These are phyloP conservation scores for Cacatua alba DNA, from an alignment of 2,113 vertebrate species.

Conservation along the genomic window DNA sequence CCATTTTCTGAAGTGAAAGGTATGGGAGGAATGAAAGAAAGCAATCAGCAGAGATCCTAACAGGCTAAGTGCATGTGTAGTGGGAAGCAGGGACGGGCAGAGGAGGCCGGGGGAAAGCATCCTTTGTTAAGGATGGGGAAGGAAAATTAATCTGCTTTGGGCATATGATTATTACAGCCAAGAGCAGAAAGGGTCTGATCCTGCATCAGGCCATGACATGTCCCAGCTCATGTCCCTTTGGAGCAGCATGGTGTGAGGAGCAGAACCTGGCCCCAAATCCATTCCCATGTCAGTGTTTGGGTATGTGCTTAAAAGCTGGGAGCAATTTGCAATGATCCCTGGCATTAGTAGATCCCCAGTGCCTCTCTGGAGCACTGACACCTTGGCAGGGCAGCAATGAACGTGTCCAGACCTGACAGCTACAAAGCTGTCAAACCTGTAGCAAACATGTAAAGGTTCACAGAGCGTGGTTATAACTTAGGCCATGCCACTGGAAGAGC, in stretches of 20 bases:
- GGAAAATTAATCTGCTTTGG: constrained; percentile 10
- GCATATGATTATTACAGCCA: not conserved
- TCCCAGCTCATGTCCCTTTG: not conserved
- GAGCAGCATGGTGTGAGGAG: not conserved
- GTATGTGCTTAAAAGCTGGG: not conserved
- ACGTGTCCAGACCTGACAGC: accelerated
- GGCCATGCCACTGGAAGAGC: not conserved
- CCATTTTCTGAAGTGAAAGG: constrained; percentile 89
- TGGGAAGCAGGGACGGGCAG: not conserved
- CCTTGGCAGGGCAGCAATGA: not conserved
- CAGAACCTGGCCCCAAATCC: not conserved
- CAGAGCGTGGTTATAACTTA: not conserved
- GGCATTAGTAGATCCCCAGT: not conserved
- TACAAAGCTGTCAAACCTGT: not conserved
- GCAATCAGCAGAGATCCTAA: constrained; percentile 83
- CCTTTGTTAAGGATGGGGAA: constrained; percentile 34
- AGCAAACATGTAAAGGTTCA: not conserved
- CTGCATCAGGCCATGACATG: accelerated
- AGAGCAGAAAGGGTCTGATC: not conserved
- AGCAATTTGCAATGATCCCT: not conserved
- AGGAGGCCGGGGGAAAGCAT: not conserved
- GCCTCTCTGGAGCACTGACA: not conserved
- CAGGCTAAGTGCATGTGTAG: constrained; percentile 68
- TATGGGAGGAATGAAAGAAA: constrained; percentile 81
- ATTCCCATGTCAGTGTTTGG: accelerated